phyloP scores from a whole-genome alignment of 2,888 invertebrate genomes.

The Ptilodon capucinus region DNA sequence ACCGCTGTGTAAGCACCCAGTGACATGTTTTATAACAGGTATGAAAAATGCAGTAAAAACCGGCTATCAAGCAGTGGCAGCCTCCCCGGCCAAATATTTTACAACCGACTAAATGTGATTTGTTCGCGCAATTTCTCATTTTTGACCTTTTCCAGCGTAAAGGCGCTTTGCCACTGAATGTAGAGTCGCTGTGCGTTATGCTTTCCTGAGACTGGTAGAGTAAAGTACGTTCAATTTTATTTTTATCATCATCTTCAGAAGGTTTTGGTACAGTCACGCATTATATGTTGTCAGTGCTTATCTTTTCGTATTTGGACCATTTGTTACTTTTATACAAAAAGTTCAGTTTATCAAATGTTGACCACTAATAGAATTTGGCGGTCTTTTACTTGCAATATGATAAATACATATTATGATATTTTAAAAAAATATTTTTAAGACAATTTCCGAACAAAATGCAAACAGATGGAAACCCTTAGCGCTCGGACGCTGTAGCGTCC shows the following conservation, averaged over 20 bases:
- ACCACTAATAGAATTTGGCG: too few relatives aligned
- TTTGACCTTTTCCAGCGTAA: constrained; percentile 27
- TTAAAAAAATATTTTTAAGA: too few relatives aligned
- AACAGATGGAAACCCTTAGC: constrained; percentile 5
- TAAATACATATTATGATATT: too few relatives aligned
- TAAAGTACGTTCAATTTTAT: too few relatives aligned
- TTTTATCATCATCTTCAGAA: too few relatives aligned
- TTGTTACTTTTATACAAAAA: too few relatives aligned
- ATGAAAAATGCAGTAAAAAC: constrained; percentile 36
- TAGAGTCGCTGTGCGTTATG: background rate
- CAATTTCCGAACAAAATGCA: background rate
- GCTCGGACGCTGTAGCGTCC: background rate
- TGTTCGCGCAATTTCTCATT: constrained; percentile 35
- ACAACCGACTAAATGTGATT: constrained; percentile 36
- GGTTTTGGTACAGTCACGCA: too few relatives aligned
- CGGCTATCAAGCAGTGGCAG: constrained; percentile 40
- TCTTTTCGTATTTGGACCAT: too few relatives aligned
- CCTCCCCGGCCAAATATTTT: constrained; percentile 18
- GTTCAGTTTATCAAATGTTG: too few relatives aligned
- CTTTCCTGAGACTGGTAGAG: constrained; percentile 1
- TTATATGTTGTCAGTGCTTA: too few relatives aligned
- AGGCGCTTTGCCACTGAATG: constrained; percentile 10
- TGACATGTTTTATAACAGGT: background rate
- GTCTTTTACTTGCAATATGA: too few relatives aligned
- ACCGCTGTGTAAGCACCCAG: background rate